These are phyloP conservation scores for Tuta absoluta DNA, from an alignment of 2,888 invertebrate species.

Conservation along the genomic window DNA sequence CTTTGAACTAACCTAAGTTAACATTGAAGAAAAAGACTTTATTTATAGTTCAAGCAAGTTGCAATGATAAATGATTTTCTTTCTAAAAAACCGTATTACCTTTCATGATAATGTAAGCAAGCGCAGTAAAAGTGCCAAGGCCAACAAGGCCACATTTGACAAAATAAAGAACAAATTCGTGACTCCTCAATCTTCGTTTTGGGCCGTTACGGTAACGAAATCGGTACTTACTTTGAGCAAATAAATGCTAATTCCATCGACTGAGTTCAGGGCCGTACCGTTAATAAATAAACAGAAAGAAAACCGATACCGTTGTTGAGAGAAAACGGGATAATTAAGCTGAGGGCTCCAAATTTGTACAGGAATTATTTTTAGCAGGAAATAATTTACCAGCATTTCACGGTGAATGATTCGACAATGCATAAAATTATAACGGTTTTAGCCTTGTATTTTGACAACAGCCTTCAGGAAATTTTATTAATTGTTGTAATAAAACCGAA, in stretches of 20 bases:
- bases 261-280: constrained; percentile 56
- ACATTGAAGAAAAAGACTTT: background rate
- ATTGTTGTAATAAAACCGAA: background rate
- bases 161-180: constrained; percentile 49
- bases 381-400: constrained; percentile 18
- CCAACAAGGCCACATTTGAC: constrained; percentile 24
- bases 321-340: constrained; percentile 44
- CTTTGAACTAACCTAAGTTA: background rate
- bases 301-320: constrained; percentile 33
- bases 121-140: constrained; percentile 32
- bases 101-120: background rate
- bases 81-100: background rate
- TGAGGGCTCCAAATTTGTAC: constrained; percentile 30
- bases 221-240: constrained; percentile 40
- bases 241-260: constrained; percentile 60
- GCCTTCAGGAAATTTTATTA: constrained; percentile 16
- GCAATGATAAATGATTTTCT: constrained; percentile 9
- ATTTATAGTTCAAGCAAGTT: background rate
- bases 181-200: constrained; percentile 51
- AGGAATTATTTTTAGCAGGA: background rate
- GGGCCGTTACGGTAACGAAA: constrained; percentile 53
- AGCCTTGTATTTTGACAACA: constrained; percentile 10
- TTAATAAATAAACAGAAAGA: constrained; percentile 43
- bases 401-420: constrained; percentile 20
- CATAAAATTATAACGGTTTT: constrained; percentile 6